Evolutionary conservation across 2,888 invertebrate species (phyloP), one percentile per base, ranked within the genome.

Genomic region (Chloroclystis v-ata): DNA sequence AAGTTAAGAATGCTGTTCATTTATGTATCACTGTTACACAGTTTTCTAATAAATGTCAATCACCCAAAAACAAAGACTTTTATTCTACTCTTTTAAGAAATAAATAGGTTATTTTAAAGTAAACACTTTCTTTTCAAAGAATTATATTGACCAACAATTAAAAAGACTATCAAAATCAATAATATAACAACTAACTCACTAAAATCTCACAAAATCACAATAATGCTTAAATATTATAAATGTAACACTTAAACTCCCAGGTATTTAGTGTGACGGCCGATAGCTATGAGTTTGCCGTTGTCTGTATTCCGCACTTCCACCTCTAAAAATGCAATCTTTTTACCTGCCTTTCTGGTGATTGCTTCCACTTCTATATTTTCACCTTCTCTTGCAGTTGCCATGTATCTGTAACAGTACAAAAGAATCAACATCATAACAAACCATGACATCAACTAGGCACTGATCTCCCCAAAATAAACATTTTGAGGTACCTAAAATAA

Each of bases 231-330:
- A 3, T 25, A 28, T 38, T 32, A n/a, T n/a, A n/a, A n/a, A 9
- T 25, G 13, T 16, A 28, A 11, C 9, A 43, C 14, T 25, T 52
- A 59, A 29, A 69, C 43, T 38, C 70, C 72, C 47, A 85, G 70
- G 65, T 89, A 95, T 75, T 97, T 97, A 0, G 95, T 96, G 71
- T 98, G 97, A 47, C 91, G 90, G 28, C 96, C 97, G 53, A 91
- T 92, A 3, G 95, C 97, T 39, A 98, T 75, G 1, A 97, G 61
- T 35, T 89, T 86, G 43, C 94, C 93, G 50, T 91, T 92, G 5
- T 89, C 83, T 75, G 96, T 96, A 52, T 94, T 93, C 32, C 89
- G 90, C 1, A 98, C 88, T 60, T 94, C 92, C 9, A 96, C 94
- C 62, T 93, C 92, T 7, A 97, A 84, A 72, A 95, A 97, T 0